phyloP scores from a whole-genome alignment of 2,888 invertebrate genomes.

The Halictus quadricinctus region DNA sequence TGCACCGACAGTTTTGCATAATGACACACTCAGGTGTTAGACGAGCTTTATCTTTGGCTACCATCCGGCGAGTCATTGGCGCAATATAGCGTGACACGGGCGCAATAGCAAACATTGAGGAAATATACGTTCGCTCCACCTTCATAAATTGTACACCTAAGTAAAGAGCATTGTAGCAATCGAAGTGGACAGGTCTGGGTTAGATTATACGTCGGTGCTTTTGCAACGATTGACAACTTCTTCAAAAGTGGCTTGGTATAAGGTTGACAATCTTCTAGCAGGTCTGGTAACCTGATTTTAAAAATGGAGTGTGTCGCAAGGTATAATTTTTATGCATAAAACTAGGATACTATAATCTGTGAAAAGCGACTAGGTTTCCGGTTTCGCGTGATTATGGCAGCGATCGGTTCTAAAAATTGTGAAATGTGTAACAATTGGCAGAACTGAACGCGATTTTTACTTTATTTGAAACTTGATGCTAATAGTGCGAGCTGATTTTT shows the following conservation, averaged over 20 bases:
- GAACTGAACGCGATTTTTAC: too few species aligned
- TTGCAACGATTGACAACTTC: not conserved
- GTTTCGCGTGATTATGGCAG: too few species aligned
- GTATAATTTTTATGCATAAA: not conserved
- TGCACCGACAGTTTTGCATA: not conserved
- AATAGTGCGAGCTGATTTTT: too few species aligned
- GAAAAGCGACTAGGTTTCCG: too few species aligned
- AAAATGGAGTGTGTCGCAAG: not conserved
- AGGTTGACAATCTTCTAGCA: not conserved
- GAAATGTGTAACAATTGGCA: too few species aligned
- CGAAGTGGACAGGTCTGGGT: not conserved
- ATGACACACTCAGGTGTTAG: not conserved
- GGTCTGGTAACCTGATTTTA: not conserved
- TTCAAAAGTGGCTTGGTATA: not conserved
- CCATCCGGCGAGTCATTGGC: not conserved
- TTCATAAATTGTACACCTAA: not conserved
- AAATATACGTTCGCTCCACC: not conserved
- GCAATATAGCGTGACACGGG: not conserved
- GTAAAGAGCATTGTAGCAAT: not conserved
- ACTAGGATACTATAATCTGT: not conserved
- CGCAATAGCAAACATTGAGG: not conserved
- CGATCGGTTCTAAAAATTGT: too few species aligned
- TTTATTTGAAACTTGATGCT: too few species aligned
- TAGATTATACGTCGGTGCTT: not conserved
- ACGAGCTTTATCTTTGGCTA: not conserved